phyloP scores from a whole-genome alignment of 2,888 invertebrate species.

The Lasioglossum marginatum region DNA sequence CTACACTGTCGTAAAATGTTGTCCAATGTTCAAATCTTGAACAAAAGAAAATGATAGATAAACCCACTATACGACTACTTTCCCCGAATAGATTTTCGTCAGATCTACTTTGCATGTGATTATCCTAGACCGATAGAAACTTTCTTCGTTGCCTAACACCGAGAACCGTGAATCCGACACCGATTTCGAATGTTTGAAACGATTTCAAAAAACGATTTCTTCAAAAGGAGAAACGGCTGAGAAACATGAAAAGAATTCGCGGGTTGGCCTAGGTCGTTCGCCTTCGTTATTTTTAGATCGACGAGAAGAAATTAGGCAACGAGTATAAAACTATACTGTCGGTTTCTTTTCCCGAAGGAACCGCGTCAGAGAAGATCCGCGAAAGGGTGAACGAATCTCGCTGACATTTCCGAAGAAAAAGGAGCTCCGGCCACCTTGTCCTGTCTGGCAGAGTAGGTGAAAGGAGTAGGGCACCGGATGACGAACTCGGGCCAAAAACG shows the following conservation, averaged over 20 bases:
- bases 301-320: background rate
- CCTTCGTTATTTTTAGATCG: background rate
- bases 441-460: background rate
- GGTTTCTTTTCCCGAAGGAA: too few relatives aligned
- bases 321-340: background rate
- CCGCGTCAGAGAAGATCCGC: background rate
- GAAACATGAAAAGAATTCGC: background rate
- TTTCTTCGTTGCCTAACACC: background rate
- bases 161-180: background rate
- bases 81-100: background rate
- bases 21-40: too few relatives aligned
- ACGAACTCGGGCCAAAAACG: slow-evolving; percentile 9
- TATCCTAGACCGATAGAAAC: background rate
- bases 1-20: too few relatives aligned
- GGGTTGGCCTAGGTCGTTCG: background rate
- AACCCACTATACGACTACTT: background rate
- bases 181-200: background rate
- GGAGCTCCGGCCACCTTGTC: background rate
- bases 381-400: background rate
- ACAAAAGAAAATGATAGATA: too few relatives aligned
- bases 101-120: background rate
- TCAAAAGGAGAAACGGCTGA: background rate
- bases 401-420: background rate
- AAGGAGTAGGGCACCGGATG: background rate
- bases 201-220: too few relatives aligned